Evolutionary conservation across 2,113 vertebrate genomes (phyloP).

Genomic region (Pipa parva): DNA sequence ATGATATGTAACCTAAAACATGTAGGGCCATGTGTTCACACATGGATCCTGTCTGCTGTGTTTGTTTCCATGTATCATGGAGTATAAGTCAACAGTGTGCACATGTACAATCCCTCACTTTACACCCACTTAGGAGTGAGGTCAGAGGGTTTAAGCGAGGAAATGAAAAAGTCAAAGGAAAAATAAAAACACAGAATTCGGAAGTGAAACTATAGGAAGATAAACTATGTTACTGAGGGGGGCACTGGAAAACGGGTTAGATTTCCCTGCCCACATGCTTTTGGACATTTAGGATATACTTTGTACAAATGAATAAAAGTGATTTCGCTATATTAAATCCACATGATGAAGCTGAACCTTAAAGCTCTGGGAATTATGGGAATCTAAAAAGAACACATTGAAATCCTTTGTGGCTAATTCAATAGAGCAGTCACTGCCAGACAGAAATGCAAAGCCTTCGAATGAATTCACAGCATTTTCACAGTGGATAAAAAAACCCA

Average conservation of each 20-base stretch:
- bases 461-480: not conserved
- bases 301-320: conserved; percentile 50
- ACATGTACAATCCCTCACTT: conserved; percentile 22
- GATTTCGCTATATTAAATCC: conserved; percentile 45
- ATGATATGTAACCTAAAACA: conserved; percentile 1
- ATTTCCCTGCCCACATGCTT: not conserved
- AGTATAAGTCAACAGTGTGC: conserved; percentile 16
- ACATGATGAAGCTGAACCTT: not conserved
- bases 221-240: conserved; percentile 42
- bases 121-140: not conserved
- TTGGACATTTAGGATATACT: conserved; percentile 15
- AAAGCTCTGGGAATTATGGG: conserved; percentile 42
- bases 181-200: conserved; percentile 1
- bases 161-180: conserved; percentile 39
- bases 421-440: not conserved
- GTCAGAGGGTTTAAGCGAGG: conserved; percentile 5
- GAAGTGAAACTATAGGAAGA: not conserved
- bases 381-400: conserved; percentile 17
- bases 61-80: not conserved
- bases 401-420: conserved; percentile 8
- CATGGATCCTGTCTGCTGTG: not conserved
- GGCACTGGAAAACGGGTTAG: not conserved
- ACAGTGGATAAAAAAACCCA: not conserved
- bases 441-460: not conserved
- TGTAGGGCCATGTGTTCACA: conserved; percentile 5